phyloP scores from a whole-genome alignment of 2,113 vertebrate species.

The Aramus guarauna region DNA sequence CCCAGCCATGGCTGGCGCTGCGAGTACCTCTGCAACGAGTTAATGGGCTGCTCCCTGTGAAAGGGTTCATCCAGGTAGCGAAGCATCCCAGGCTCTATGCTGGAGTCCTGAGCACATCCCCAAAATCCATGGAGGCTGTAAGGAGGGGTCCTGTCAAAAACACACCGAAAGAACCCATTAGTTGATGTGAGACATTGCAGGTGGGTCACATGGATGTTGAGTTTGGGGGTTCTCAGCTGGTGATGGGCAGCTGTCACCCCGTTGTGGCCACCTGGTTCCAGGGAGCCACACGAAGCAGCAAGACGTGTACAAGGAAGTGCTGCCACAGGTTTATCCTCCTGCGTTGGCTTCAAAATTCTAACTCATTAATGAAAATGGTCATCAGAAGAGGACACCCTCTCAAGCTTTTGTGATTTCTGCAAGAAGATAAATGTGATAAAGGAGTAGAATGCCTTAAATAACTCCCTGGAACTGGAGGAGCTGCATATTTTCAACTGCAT shows the following conservation, averaged over 20 bases:
- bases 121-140: not conserved
- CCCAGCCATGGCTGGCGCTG: not conserved
- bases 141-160: not conserved
- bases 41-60: not conserved
- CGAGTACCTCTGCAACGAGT: not conserved
- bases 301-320: not conserved
- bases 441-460: not conserved
- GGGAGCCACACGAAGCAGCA: rapidly evolving
- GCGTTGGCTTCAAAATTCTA: not conserved
- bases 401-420: not conserved
- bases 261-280: not conserved
- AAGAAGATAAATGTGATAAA: not conserved
- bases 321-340: not conserved
- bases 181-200: too few species aligned
- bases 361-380: not conserved
- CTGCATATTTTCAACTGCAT: not conserved
- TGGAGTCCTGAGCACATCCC: not conserved
- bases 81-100: rapidly evolving
- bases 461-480: not conserved
- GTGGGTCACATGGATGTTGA: not conserved
- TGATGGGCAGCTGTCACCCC: not conserved
- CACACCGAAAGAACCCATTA: not conserved
- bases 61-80: not conserved
- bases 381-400: not conserved
- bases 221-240: not conserved